Percentiles rank a stretch among this genome's conserved stretches.
phyloP scores from a whole-genome alignment of 2,113 vertebrate species.

The Petroica traversi region DNA sequence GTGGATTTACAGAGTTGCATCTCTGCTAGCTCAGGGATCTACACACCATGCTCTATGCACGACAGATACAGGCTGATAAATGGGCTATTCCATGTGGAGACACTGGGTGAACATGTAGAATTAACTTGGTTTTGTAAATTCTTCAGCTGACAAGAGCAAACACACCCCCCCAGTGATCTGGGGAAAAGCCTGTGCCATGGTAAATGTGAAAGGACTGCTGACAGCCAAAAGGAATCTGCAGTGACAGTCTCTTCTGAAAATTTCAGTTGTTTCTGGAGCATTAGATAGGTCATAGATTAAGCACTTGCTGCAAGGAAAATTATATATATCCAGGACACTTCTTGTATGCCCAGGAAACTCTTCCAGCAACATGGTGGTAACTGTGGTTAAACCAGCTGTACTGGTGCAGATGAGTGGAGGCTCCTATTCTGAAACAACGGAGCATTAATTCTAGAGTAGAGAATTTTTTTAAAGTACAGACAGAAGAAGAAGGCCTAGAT shows the following conservation, averaged over 20 bases:
- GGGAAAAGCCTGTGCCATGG: neutral
- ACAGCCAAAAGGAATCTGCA: neutral
- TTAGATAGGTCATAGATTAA: slow-evolving; percentile 3
- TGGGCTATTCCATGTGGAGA: neutral
- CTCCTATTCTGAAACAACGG: neutral
- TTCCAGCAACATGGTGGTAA: neutral
- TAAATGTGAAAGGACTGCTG: neutral
- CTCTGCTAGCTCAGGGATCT: neutral
- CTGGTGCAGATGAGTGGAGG: neutral
- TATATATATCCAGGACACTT: neutral
- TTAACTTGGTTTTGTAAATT: slow-evolving; percentile 7
- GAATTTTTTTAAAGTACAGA: neutral
- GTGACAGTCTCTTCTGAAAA: neutral
- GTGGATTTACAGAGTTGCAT: neutral
- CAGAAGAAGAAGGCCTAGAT: neutral
- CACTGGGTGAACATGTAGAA: neutral
- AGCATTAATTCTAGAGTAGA: neutral
- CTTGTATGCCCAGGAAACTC: neutral
- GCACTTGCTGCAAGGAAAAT: neutral
- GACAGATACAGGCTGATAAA: neutral
- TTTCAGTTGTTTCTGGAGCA: neutral
- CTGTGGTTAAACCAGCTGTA: neutral
- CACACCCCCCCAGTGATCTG: neutral
- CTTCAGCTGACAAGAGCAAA: neutral
- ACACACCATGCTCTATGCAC: neutral